Percentiles rank a stretch among this genome's conserved stretches.
Evolutionary conservation across 2,888 invertebrate species (phyloP).

Genomic region (Alloplasta piceator): DNA sequence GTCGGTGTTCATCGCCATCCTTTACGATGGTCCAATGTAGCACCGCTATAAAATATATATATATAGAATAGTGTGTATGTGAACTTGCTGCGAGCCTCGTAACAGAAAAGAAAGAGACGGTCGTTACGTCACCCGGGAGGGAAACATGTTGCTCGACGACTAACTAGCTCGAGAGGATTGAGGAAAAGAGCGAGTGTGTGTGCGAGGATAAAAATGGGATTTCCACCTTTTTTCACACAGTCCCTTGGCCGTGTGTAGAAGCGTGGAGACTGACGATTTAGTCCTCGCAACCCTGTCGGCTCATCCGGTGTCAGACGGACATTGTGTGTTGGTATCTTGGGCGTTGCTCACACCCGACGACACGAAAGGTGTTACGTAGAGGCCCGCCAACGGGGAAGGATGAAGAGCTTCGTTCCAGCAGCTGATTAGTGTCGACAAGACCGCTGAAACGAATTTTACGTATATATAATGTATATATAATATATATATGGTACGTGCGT

Average conservation of each 20-base stretch:
- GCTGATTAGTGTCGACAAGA: conserved; percentile 59
- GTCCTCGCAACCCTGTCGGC: not conserved
- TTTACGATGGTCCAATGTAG: conserved; percentile 56
- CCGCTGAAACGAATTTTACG: conserved; percentile 59
- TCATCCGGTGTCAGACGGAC: conserved; percentile 36
- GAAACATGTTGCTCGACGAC: conserved; percentile 1
- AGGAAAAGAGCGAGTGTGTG: not conserved
- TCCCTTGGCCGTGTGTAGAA: conserved; percentile 24
- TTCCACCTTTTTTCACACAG: conserved; percentile 62
- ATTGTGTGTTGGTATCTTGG: conserved; percentile 42
- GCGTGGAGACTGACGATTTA: conserved; percentile 5
- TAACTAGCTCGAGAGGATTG: conserved; percentile 32
- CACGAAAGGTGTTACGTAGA: conserved; percentile 19
- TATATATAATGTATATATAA: conserved; percentile 29
- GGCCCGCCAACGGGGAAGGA: not conserved
- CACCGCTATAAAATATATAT: conserved; percentile 20
- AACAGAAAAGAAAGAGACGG: not conserved
- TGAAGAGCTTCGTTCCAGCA: conserved; percentile 43
- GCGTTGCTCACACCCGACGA: conserved; percentile 38
- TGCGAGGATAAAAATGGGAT: conserved; percentile 41
- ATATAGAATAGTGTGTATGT: too few relatives aligned
- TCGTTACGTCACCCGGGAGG: conserved; percentile 36
- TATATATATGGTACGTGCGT: not conserved
- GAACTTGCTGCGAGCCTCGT: too few relatives aligned
- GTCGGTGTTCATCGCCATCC: conserved; percentile 48